A percentile compares a stretch with the other conserved stretches of the same genome.
Evolutionary conservation across 2,797 vertebrate genomes (phyloP).

Genomic region (Hypotaenidia okinawae): DNA sequence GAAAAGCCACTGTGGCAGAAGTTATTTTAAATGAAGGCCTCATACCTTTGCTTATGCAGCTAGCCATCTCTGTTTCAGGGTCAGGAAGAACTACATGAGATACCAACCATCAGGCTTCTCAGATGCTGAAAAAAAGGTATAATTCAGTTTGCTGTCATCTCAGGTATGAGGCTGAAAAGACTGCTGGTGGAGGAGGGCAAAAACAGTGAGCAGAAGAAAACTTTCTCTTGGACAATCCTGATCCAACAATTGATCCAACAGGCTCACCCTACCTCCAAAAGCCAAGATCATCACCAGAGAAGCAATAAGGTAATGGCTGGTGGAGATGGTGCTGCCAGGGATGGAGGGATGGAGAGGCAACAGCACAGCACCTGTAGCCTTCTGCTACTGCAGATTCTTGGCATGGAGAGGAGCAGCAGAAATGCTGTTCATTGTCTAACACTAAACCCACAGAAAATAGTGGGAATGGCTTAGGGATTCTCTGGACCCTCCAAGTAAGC

Average conservation of each 20-base stretch:
- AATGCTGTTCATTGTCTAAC: not conserved
- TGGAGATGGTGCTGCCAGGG: not conserved
- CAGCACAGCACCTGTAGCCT: not conserved
- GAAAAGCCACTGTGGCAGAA: not conserved
- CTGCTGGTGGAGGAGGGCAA: not conserved
- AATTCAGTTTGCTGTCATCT: not conserved
- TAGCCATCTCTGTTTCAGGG: not conserved
- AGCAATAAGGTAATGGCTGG: not conserved
- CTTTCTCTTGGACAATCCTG: not conserved
- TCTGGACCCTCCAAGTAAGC: not conserved
- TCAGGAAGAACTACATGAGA: not conserved
- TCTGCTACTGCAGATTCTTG: not conserved
- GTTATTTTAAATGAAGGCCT: not conserved
- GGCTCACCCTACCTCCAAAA: not conserved
- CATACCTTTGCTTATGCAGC: not conserved
- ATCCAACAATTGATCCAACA: not conserved
- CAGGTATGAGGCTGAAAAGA: not conserved
- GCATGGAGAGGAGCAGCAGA: fast-evolving
- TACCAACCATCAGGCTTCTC: not conserved
- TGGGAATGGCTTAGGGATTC: not conserved
- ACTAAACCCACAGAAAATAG: not conserved
- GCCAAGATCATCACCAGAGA: not conserved
- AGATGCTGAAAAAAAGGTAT: not conserved
- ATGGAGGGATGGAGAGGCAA: not conserved
- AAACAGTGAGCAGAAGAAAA: not conserved